Conservation (phyloP, 2,888 invertebrate genomes). For the Conops quadrifasciatus region DNA sequence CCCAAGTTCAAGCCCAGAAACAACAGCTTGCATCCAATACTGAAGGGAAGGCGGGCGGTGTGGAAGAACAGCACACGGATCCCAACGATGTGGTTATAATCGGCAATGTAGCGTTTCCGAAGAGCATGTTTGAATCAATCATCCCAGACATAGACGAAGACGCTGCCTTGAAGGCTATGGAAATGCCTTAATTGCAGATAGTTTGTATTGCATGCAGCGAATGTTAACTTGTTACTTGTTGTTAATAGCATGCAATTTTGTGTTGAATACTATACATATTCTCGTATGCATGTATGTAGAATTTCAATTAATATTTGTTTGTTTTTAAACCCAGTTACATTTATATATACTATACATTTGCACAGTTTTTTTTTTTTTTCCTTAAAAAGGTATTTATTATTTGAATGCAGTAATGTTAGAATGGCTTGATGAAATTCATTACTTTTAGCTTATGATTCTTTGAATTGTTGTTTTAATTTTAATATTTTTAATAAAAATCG, state of each 20-base stretch:
- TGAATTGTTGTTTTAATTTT: no score
- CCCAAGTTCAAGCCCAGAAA: conserved; percentile 21
- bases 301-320: background rate
- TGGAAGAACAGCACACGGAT: conserved; percentile 32
- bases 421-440: no score
- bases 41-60: conserved; percentile 8
- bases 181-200: conserved; percentile 28
- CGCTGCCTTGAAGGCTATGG: conserved; percentile 38
- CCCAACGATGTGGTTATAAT: conserved; percentile 49
- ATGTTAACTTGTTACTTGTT: background rate
- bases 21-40: conserved; percentile 24
- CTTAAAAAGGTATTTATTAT: background rate
- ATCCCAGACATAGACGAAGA: conserved; percentile 50
- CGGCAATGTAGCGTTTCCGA: conserved; percentile 54
- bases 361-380: background rate
- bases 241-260: background rate
- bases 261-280: background rate
- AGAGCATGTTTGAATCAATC: conserved; percentile 53
- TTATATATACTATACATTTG: background rate
- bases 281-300: no score
- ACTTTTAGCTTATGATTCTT: no score
- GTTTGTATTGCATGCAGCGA: conserved; percentile 24
- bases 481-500: no score
- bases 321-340: background rate
- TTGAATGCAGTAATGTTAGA: no score